Base-by-base conservation (phyloP, 2,888 invertebrate species). In the Diplazon laetatorius region DNA sequence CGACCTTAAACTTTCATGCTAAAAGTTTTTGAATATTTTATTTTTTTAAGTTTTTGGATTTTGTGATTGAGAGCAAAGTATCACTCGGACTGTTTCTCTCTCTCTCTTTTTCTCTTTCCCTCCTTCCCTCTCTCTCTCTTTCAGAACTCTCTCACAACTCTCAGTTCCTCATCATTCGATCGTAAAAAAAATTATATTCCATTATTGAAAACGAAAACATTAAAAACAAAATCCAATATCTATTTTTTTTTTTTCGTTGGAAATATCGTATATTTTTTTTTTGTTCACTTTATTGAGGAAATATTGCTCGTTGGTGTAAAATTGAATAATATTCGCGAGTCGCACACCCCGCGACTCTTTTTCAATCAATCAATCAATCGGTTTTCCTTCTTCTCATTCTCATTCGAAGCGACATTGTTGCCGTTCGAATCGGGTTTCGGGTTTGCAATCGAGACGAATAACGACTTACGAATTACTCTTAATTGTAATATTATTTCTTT, bases 401-500 rank as follows among this genome's bases (percentile, higher is more conserved):
- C 9, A 37, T 25, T 60, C n/a, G 60, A 35, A 10, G 25, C 52
- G 48, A 44, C 39, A 18, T 20, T 70, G n/a, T n/a, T n/a, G n/a
- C n/a, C n/a, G n/a, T n/a, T n/a, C n/a, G n/a, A n/a, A n/a, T n/a
- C n/a, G n/a, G n/a, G n/a, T n/a, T n/a, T n/a, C n/a, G n/a, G n/a
- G n/a, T n/a, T n/a, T n/a, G n/a, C n/a, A n/a, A n/a, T n/a, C n/a
- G n/a, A n/a, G n/a, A n/a, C n/a, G n/a, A n/a, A n/a, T n/a, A n/a
- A n/a, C n/a, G n/a, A n/a, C n/a, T n/a, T n/a, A n/a, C n/a, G n/a
- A n/a, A n/a, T n/a, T n/a, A n/a, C n/a, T n/a, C 81, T 81, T 82
- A 81, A 75, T 78, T 71, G 37, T 77, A 62, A 81, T 71, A 63
- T 82, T n/a, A n/a, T n/a, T n/a, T n/a, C n/a, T n/a, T n/a, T n/a